Conservation (phyloP, 2,797 vertebrate genomes). For the Thaleichthys pacificus region DNA sequence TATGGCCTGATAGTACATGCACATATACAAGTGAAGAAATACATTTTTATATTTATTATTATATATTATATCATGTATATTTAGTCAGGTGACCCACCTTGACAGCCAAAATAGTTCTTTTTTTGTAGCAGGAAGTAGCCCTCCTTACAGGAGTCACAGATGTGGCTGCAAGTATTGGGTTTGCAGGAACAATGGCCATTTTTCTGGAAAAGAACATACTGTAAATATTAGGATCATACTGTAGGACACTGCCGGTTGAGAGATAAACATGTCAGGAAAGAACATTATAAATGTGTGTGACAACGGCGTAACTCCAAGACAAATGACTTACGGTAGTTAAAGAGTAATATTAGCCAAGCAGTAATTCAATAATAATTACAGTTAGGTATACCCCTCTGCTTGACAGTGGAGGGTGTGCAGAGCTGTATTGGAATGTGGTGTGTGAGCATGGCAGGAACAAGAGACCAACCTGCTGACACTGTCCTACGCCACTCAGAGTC, state of each 20-base stretch:
- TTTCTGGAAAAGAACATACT: slow-evolving; percentile 65
- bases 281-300: not conserved
- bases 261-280: not conserved
- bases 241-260: not conserved
- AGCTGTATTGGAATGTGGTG: not conserved
- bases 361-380: too few species aligned
- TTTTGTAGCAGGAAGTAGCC: slow-evolving; percentile 84
- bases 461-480: slow-evolving; percentile 85
- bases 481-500: slow-evolving; percentile 84
- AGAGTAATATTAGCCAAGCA: not conserved
- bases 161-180: slow-evolving; percentile 73
- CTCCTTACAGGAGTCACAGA: slow-evolving; percentile 82
- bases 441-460: not conserved
- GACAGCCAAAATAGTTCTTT: slow-evolving; percentile 89
- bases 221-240: not conserved
- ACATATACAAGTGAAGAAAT: not conserved
- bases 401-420: not conserved
- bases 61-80: not conserved
- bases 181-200: slow-evolving; percentile 90
- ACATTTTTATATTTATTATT: too few species aligned
- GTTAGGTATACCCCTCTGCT: too few species aligned
- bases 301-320: not conserved
- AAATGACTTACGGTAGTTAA: not conserved
- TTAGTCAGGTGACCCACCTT: slow-evolving; percentile 71
- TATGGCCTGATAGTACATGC: too few species aligned